Conservation (phyloP, 2,797 vertebrate genomes). For the Myotis pilosus region DNA sequence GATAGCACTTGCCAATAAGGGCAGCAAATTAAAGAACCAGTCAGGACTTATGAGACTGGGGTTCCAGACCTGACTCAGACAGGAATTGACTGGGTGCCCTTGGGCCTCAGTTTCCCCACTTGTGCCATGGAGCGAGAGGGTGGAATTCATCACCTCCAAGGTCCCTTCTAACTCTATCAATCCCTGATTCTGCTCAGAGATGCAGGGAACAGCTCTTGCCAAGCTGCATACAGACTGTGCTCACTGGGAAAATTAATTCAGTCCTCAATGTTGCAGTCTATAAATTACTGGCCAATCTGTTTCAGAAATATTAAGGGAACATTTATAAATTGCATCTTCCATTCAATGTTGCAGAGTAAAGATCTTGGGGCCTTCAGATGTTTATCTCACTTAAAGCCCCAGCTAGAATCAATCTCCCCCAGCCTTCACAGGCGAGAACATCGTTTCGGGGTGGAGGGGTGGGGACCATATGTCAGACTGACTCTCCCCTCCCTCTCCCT, state of each 20-base stretch:
- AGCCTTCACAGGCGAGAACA: not conserved
- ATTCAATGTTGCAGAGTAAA: conserved; percentile 65
- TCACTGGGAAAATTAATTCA: conserved; percentile 73
- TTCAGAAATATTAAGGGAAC: conserved; percentile 78
- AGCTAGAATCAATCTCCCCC: conserved; percentile 60
- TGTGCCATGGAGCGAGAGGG: not conserved
- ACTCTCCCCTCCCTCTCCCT: not conserved
- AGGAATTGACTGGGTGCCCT: not conserved
- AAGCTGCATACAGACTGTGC: conserved; percentile 24
- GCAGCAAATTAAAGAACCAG: not conserved
- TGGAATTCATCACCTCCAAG: not conserved
- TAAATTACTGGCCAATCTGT: conserved; percentile 78
- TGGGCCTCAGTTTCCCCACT: conserved; percentile 2
- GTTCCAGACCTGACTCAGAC: not conserved
- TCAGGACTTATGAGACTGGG: not conserved
- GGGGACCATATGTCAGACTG: not conserved
- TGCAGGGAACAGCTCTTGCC: not conserved
- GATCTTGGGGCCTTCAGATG: conserved; percentile 62
- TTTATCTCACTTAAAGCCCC: conserved; percentile 72
- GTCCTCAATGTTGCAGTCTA: conserved; percentile 72
- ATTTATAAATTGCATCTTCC: conserved; percentile 75
- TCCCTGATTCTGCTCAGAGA: not conserved
- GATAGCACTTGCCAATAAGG: not conserved
- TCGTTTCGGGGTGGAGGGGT: not conserved
- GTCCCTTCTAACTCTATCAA: not conserved